Percentiles rank a stretch among this genome's conserved stretches.
Conservation (phyloP, 2,888 invertebrate species). For the Germaria angustata region DNA sequence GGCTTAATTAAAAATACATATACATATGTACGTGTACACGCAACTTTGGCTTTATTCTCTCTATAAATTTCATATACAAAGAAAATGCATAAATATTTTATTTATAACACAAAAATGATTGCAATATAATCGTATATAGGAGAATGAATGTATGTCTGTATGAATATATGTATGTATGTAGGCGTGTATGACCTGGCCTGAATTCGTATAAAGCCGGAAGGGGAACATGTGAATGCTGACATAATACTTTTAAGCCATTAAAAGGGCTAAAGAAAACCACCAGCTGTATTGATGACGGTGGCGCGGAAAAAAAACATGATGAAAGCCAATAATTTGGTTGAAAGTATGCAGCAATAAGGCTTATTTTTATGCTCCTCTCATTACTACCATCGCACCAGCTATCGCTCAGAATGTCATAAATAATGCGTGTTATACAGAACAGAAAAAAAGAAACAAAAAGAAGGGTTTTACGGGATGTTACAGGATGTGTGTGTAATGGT, state of each 20-base stretch:
- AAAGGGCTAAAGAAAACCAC: constrained; percentile 35
- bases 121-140: constrained; percentile 42
- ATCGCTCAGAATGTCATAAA: constrained; percentile 20
- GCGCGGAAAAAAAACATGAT: constrained; percentile 46
- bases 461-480: constrained; percentile 39
- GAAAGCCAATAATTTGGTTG: constrained; percentile 57
- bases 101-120: constrained; percentile 53
- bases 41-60: constrained; percentile 7
- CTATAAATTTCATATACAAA: constrained; percentile 38
- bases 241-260: constrained; percentile 37
- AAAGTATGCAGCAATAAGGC: constrained; percentile 19
- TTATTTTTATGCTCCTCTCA: background rate
- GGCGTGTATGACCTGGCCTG: constrained; percentile 17
- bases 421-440: constrained; percentile 36
- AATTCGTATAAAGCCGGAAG: constrained; percentile 19
- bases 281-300: constrained; percentile 36
- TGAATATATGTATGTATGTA: background rate
- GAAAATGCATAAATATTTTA: constrained; percentile 58
- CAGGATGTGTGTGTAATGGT: constrained; percentile 25
- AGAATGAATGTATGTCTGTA: background rate
- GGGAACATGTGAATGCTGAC: background rate
- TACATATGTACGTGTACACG: background rate
- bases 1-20: constrained; percentile 3
- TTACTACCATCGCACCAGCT: background rate
- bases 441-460: background rate